Conservation (phyloP, 2,797 vertebrate species). For the Argentina silus region DNA sequence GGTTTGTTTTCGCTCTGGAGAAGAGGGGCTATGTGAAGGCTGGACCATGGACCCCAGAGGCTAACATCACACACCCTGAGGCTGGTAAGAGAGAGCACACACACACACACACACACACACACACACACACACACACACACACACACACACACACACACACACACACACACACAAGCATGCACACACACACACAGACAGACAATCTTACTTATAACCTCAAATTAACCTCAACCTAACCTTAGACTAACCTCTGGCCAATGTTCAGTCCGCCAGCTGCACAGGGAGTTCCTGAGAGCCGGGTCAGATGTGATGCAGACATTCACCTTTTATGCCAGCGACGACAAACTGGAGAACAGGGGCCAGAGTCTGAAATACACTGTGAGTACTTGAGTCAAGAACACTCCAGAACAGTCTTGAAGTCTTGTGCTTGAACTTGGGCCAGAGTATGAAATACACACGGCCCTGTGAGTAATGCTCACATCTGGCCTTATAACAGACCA, state of each 20-base stretch:
- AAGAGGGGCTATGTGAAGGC: conserved; percentile 97
- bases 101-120: not conserved
- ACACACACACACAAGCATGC: conserved; percentile 15
- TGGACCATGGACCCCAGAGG: conserved; percentile 98
- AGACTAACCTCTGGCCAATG: no score
- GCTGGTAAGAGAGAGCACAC: conserved; percentile 79
- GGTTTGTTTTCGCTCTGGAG: conserved; percentile 94
- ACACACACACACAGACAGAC: not conserved
- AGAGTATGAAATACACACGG: no score
- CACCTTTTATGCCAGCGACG: conserved; percentile 96
- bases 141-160: not conserved
- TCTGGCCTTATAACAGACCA: not conserved
- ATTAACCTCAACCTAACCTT: no score
- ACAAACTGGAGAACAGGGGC: conserved; percentile 95
- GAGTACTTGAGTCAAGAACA: conserved; percentile 38
- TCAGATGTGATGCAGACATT: conserved; percentile 95
- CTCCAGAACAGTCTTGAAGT: not conserved
- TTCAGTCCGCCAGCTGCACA: conserved; percentile 93
- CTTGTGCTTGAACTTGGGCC: not conserved
- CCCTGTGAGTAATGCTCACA: no score
- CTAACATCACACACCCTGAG: conserved; percentile 90
- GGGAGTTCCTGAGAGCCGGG: conserved; percentile 93
- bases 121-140: not conserved
- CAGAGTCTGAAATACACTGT: conserved; percentile 80
- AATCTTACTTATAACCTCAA: no score